Conservation (phyloP, 2,113 vertebrate genomes). For the Platysteira castanea region DNA sequence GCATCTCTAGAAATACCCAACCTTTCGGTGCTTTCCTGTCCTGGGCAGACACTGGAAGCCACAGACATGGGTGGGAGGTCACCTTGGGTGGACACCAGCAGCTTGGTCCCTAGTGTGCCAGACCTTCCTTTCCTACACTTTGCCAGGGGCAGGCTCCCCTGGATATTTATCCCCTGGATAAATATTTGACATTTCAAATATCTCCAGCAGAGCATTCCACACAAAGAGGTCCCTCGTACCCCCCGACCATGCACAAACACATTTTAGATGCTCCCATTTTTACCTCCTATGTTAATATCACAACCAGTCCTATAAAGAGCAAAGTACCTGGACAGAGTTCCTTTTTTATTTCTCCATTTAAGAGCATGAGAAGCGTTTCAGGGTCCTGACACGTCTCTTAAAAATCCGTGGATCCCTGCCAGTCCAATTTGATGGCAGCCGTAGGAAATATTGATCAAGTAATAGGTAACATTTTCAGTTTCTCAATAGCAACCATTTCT, state of each 20-base stretch:
- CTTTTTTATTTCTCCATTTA: neutral
- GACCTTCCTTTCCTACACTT: neutral
- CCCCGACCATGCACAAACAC: too few species aligned
- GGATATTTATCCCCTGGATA: too few species aligned
- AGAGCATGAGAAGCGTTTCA: neutral
- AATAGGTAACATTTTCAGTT: neutral
- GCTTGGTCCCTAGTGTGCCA: fast-evolving
- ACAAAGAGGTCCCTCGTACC: fast-evolving
- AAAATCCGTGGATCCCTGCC: neutral
- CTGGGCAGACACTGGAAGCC: neutral
- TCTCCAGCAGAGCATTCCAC: neutral
- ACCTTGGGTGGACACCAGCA: neutral
- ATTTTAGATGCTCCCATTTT: neutral
- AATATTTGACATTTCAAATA: neutral
- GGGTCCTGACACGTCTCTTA: neutral
- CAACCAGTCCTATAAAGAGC: neutral
- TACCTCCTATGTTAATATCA: neutral
- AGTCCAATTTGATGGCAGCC: neutral
- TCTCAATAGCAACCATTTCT: neutral
- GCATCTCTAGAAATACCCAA: neutral
- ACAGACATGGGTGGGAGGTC: neutral
- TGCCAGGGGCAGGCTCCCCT: neutral
- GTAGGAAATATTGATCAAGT: neutral
- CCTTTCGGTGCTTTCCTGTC: fast-evolving
- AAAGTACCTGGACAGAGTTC: neutral